These are phyloP conservation scores for Oryzias sinensis DNA, from an alignment of 2,797 vertebrate genomes.

Conservation along the genomic window DNA sequence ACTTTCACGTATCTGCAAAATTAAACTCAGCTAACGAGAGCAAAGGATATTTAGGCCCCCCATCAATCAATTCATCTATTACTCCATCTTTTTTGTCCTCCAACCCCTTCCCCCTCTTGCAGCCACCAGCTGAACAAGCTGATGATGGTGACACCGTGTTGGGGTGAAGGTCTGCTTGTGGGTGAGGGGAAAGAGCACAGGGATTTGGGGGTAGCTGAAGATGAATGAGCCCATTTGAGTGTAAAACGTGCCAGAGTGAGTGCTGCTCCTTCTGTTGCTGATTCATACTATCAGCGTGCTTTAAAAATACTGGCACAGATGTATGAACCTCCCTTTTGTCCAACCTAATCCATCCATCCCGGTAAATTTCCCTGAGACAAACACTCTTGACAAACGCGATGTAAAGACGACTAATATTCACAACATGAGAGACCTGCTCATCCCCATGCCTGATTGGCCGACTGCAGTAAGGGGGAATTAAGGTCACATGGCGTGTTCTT, in stretches of 20 bases:
- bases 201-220: conserved; percentile 52
- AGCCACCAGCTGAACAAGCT: conserved; percentile 57
- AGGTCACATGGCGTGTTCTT: conserved; percentile 72
- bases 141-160: conserved; percentile 46
- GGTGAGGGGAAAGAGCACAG: conserved; percentile 45
- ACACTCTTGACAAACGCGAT: conserved; percentile 38
- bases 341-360: conserved; percentile 44
- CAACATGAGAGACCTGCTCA: conserved; percentile 29
- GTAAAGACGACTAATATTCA: conserved; percentile 32
- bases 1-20: conserved; percentile 9
- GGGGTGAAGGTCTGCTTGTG: conserved; percentile 61
- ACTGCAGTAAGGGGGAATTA: conserved; percentile 62
- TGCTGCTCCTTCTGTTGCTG: conserved; percentile 68
- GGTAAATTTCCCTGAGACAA: conserved; percentile 27
- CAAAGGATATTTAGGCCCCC: conserved; percentile 2
- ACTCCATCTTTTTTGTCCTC: conserved; percentile 25
- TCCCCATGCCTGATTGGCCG: conserved; percentile 55
- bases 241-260: conserved; percentile 74
- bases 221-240: conserved; percentile 69
- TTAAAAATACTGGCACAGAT: conserved; percentile 38
- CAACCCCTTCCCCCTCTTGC: conserved; percentile 9
- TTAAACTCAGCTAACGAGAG: not conserved
- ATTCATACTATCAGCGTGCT: conserved; percentile 65
- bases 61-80: conserved; percentile 14
- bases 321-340: conserved; percentile 32